Conservation (phyloP, 2,888 invertebrate genomes). For the Camponotus fellah region DNA sequence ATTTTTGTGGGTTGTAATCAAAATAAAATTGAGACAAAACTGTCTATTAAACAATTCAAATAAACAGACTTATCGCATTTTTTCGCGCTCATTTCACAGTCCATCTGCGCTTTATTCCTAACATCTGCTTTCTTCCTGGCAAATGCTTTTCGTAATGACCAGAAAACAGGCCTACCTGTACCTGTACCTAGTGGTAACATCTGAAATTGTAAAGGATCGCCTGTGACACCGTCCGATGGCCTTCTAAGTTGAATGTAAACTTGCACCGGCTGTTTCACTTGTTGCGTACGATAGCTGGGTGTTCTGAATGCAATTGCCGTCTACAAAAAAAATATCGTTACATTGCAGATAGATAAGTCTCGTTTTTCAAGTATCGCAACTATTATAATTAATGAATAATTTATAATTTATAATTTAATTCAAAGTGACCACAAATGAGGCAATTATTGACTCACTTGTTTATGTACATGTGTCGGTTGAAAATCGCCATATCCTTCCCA, state of each 20-base stretch:
- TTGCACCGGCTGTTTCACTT: slow-evolving; percentile 91
- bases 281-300: slow-evolving; percentile 91
- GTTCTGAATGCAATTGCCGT: slow-evolving; percentile 94
- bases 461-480: slow-evolving; percentile 95
- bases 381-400: background rate
- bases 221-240: slow-evolving; percentile 94
- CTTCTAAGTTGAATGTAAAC: slow-evolving; percentile 94
- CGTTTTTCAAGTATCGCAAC: background rate
- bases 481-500: slow-evolving; percentile 96
- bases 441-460: slow-evolving; percentile 88
- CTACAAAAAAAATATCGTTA: slow-evolving; percentile 68
- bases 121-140: slow-evolving; percentile 89
- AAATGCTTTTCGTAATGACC: slow-evolving; percentile 89
- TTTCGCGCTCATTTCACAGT: too few species aligned
- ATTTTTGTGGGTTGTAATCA: too few species aligned
- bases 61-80: too few species aligned
- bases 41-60: too few species aligned
- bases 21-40: too few species aligned
- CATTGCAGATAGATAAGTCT: background rate
- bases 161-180: slow-evolving; percentile 94
- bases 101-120: too few species aligned
- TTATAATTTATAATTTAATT: background rate
- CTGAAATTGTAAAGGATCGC: slow-evolving; percentile 95
- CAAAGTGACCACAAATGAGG: background rate
- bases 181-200: slow-evolving; percentile 93